Evolutionary conservation across 2,888 invertebrate species (phyloP).

Genomic region (Hemaris fuciformis): DNA sequence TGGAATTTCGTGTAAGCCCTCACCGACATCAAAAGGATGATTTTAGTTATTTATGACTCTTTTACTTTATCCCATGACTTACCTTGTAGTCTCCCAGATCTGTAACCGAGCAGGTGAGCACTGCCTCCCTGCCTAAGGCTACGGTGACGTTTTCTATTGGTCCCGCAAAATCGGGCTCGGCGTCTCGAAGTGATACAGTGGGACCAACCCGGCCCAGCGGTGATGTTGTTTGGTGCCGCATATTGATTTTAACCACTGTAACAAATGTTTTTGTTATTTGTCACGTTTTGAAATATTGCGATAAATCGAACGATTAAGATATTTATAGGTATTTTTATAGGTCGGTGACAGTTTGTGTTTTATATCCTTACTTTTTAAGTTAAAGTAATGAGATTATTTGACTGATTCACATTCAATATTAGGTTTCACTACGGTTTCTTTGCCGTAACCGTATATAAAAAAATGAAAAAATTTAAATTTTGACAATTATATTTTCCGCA

Average conservation of each 20-base stretch:
- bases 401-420: no score
- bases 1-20: conserved; percentile 16
- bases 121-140: conserved; percentile 87
- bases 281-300: no score
- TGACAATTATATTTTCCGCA: no score
- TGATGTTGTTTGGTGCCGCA: conserved; percentile 66
- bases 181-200: conserved; percentile 62
- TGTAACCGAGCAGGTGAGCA: conserved; percentile 87
- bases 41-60: conserved; percentile 18
- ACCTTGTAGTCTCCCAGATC: conserved; percentile 89
- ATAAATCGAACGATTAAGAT: no score
- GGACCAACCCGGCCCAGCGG: conserved; percentile 65
- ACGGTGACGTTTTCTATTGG: conserved; percentile 88
- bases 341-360: no score
- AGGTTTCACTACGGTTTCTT: no score
- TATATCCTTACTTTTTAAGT: no score
- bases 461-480: no score
- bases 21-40: conserved; percentile 16
- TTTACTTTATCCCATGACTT: conserved; percentile 29
- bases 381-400: no score
- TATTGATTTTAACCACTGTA: conserved; percentile 67
- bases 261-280: conserved; percentile 26
- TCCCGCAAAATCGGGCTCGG: conserved; percentile 85
- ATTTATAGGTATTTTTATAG: no score
- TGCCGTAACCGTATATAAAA: no score